These are phyloP conservation scores for Drosophila ustulata DNA, from an alignment of 2,888 invertebrate species.

Conservation along the genomic window DNA sequence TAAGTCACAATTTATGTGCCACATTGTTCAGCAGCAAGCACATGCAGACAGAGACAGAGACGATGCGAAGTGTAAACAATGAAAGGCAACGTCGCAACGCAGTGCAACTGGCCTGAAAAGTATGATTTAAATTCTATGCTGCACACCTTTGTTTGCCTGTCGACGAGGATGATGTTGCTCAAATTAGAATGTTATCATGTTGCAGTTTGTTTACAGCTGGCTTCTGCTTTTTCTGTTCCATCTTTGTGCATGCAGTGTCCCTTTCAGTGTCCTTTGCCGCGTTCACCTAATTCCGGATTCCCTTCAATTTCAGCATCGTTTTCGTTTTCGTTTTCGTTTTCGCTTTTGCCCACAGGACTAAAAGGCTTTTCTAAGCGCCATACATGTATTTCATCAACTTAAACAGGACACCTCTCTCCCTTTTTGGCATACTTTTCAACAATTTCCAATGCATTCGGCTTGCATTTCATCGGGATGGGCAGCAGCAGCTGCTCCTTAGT, in stretches of 20 bases:
- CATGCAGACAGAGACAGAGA: not conserved
- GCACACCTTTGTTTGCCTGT: slow-evolving; percentile 48
- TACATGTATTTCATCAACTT: slow-evolving; percentile 55
- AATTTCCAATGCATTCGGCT: slow-evolving; percentile 70
- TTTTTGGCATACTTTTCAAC: slow-evolving; percentile 68
- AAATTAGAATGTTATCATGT: slow-evolving; percentile 68
- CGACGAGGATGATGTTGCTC: slow-evolving; percentile 17
- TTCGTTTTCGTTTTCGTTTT: slow-evolving; percentile 28
- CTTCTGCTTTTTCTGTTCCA: slow-evolving; percentile 33
- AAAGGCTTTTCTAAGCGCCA: slow-evolving; percentile 32
- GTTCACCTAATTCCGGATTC: slow-evolving; percentile 49
- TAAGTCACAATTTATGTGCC: slow-evolving; percentile 52
- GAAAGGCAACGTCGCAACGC: slow-evolving; percentile 14
- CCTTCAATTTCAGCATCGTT: slow-evolving; percentile 44
- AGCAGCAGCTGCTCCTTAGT: slow-evolving; percentile 22
- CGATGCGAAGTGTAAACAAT: slow-evolving; percentile 43
- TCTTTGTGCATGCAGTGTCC: slow-evolving; percentile 5
- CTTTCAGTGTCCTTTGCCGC: slow-evolving; percentile 12
- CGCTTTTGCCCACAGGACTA: slow-evolving; percentile 18
- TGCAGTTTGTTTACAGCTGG: slow-evolving; percentile 49
- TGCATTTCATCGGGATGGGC: slow-evolving; percentile 27
- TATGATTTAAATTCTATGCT: slow-evolving; percentile 44
- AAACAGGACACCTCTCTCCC: slow-evolving; percentile 52
- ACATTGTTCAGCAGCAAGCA: slow-evolving; percentile 20
- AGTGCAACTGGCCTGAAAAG: slow-evolving; percentile 49